Percentiles rank a stretch among this genome's conserved stretches.
phyloP scores from a whole-genome alignment of 2,797 vertebrate genomes.

The Gymnodraco acuticeps region DNA sequence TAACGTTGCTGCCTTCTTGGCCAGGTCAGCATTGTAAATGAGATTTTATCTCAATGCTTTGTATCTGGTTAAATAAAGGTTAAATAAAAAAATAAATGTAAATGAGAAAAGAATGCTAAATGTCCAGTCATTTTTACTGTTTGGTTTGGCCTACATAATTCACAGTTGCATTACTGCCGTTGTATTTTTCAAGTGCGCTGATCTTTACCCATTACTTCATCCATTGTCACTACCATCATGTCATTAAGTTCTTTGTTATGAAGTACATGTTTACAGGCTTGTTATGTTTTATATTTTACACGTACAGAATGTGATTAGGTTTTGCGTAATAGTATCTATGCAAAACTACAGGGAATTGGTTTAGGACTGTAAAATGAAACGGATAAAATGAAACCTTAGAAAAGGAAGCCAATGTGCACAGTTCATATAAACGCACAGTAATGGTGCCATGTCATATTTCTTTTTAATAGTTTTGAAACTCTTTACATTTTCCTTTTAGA shows the following conservation, averaged over 20 bases:
- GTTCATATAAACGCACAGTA: slow-evolving; percentile 32
- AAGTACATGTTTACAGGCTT: slow-evolving; percentile 67
- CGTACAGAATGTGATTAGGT: slow-evolving; percentile 75
- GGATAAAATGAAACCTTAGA: slow-evolving; percentile 39
- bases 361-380: slow-evolving; percentile 58
- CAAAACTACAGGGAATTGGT: slow-evolving; percentile 75
- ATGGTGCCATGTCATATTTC: slow-evolving; percentile 57
- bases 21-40: no score
- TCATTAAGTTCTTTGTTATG: slow-evolving; percentile 28
- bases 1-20: no score
- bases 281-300: slow-evolving; percentile 61
- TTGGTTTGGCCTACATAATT: slow-evolving; percentile 43
- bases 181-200: slow-evolving; percentile 47
- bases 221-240: slow-evolving; percentile 39
- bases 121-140: slow-evolving; percentile 47
- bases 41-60: no score
- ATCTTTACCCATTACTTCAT: slow-evolving; percentile 42
- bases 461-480: slow-evolving; percentile 37
- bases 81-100: neutral
- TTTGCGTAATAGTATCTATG: slow-evolving; percentile 81
- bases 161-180: slow-evolving; percentile 44
- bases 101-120: slow-evolving; percentile 30
- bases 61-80: no score
- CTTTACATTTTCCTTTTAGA: slow-evolving; percentile 35
- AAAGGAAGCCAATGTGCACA: slow-evolving; percentile 45